Evolutionary conservation across 2,888 invertebrate species (phyloP).

Genomic region (Tortrix viridana): DNA sequence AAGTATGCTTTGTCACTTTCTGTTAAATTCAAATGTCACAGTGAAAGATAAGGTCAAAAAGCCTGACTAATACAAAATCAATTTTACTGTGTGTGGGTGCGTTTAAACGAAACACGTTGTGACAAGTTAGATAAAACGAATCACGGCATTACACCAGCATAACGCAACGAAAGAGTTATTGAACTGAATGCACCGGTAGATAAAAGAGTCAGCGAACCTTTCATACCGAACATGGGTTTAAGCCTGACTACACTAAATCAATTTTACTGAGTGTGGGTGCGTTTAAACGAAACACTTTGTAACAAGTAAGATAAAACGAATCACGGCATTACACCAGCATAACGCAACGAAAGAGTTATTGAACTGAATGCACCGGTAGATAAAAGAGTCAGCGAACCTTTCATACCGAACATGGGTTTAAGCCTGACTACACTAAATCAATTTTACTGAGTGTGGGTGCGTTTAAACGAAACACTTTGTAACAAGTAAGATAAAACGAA

Average conservation of each 20-base stretch:
- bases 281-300: constrained; percentile 13
- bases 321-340: constrained; percentile 34
- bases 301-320: constrained; percentile 20
- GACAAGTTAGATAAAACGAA: constrained; percentile 20
- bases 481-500: constrained; percentile 20
- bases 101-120: constrained; percentile 14
- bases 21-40: too few relatives aligned
- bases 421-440: too few relatives aligned
- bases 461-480: constrained; percentile 13
- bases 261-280: constrained; percentile 28
- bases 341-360: constrained; percentile 24
- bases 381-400: constrained; percentile 16
- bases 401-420: too few relatives aligned
- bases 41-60: too few relatives aligned
- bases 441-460: constrained; percentile 28
- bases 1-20: too few relatives aligned
- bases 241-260: too few relatives aligned
- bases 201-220: constrained; percentile 16
- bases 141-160: constrained; percentile 34
- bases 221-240: too few relatives aligned
- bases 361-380: constrained; percentile 21
- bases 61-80: too few relatives aligned
- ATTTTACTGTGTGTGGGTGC: constrained; percentile 28
- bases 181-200: constrained; percentile 21
- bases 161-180: constrained; percentile 24